Evolutionary conservation across 2,113 vertebrate genomes (phyloP).

Genomic region (Channa argus): DNA sequence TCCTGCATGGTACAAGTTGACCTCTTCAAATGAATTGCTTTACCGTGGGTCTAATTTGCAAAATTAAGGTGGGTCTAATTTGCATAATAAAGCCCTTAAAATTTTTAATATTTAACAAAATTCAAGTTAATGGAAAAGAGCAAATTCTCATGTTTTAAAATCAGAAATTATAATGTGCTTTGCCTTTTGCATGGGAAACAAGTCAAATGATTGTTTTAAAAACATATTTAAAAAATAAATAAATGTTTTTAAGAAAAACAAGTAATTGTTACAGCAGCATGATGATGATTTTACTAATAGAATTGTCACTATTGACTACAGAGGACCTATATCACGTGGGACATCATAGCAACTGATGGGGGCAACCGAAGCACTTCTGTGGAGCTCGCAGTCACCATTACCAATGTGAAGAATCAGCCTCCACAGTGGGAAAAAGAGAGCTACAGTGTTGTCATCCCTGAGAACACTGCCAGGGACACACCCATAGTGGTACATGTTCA

Average conservation of each 20-base stretch:
- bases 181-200: not conserved
- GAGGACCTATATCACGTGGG: slow-evolving; percentile 84
- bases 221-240: too few species aligned
- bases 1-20: too few species aligned
- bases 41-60: not conserved
- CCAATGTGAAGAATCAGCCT: slow-evolving; percentile 89
- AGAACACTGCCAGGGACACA: slow-evolving; percentile 86
- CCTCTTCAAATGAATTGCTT: not conserved
- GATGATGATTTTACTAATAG: not conserved
- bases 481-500: slow-evolving; percentile 77
- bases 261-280: too few species aligned
- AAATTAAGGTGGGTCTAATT: not conserved
- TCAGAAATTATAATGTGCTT: not conserved
- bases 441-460: slow-evolving; percentile 87
- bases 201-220: not conserved
- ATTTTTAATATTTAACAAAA: not conserved
- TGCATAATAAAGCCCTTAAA: not conserved
- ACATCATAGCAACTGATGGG: slow-evolving; percentile 86
- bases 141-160: not conserved
- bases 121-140: not conserved
- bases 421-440: slow-evolving; percentile 88
- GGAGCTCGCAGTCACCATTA: slow-evolving; percentile 87
- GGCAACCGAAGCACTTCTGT: slow-evolving; percentile 88
- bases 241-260: too few species aligned
- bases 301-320: slow-evolving; percentile 43